Conservation (phyloP, 2,888 invertebrate species). For the Mythimna impura region DNA sequence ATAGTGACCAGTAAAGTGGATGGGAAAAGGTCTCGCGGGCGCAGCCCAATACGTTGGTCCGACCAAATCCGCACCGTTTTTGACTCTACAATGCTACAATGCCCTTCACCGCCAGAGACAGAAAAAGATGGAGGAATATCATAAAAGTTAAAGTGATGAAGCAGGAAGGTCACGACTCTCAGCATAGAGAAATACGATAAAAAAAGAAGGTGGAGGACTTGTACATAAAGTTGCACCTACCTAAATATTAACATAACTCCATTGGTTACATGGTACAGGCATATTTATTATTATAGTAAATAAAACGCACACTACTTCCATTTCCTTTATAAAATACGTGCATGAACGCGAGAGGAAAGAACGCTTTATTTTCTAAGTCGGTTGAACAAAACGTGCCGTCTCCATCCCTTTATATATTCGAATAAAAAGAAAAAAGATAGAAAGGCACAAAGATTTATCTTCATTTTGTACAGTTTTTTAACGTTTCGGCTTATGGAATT, state of each 20-base stretch:
- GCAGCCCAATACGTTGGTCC: no score
- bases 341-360: constrained; percentile 12
- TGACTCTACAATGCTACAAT: no score
- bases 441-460: constrained; percentile 55
- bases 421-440: constrained; percentile 53
- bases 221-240: no score
- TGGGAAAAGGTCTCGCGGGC: no score
- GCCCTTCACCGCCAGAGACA: no score
- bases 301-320: constrained; percentile 10
- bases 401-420: constrained; percentile 53
- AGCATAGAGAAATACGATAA: no score
- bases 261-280: not conserved
- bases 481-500: constrained; percentile 47
- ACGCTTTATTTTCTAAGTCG: constrained; percentile 33
- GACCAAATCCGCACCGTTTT: no score
- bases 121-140: no score
- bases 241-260: not conserved
- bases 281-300: constrained; percentile 1
- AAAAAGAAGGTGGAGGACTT: no score
- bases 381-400: constrained; percentile 53
- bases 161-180: no score
- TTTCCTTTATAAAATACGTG: constrained; percentile 26
- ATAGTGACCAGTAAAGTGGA: no score
- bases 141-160: no score
- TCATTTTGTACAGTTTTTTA: constrained; percentile 57